These are phyloP conservation scores for Nephrocerus scutellatus DNA, from an alignment of 2,888 invertebrate species.

Conservation along the genomic window DNA sequence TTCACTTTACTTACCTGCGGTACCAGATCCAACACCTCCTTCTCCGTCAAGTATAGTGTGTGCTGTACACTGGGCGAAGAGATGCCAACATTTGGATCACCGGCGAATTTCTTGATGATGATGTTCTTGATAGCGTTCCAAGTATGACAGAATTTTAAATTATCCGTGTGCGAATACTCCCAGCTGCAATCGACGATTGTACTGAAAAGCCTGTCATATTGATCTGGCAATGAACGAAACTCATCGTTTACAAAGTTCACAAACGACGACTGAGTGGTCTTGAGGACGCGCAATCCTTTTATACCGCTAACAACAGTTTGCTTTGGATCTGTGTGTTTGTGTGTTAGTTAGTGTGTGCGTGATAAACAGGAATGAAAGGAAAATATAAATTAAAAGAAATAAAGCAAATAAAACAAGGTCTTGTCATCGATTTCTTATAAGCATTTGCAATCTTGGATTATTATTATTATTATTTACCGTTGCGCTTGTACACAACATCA, in stretches of 20 bases:
- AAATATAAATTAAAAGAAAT: not conserved
- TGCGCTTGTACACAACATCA: conserved; percentile 59
- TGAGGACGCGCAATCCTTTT: conserved; percentile 63
- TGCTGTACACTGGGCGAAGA: conserved; percentile 75
- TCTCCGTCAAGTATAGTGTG: conserved; percentile 66
- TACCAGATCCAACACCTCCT: conserved; percentile 60
- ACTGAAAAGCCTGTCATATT: conserved; percentile 65
- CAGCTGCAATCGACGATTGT: conserved; percentile 69
- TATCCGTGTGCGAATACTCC: conserved; percentile 60
- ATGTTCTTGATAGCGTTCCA: conserved; percentile 66
- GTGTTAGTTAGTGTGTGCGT: too few relatives aligned
- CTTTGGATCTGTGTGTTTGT: conserved; percentile 47
- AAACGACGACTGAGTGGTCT: conserved; percentile 76
- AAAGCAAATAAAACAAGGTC: not conserved
- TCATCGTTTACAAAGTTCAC: conserved; percentile 73
- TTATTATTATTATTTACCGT: conserved; percentile 51
- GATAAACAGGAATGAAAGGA: not conserved
- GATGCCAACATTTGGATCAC: conserved; percentile 63
- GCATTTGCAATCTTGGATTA: not conserved
- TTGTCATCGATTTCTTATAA: not conserved
- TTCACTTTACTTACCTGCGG: conserved; percentile 61
- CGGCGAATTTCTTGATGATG: conserved; percentile 69
- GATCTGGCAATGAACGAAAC: conserved; percentile 67
- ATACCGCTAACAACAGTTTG: conserved; percentile 62
- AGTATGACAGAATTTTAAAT: conserved; percentile 61